A percentile compares a stretch with the other conserved stretches of the same genome.
Evolutionary conservation across 2,113 vertebrate species (phyloP).

Genomic region (Dascyllus trimaculatus): DNA sequence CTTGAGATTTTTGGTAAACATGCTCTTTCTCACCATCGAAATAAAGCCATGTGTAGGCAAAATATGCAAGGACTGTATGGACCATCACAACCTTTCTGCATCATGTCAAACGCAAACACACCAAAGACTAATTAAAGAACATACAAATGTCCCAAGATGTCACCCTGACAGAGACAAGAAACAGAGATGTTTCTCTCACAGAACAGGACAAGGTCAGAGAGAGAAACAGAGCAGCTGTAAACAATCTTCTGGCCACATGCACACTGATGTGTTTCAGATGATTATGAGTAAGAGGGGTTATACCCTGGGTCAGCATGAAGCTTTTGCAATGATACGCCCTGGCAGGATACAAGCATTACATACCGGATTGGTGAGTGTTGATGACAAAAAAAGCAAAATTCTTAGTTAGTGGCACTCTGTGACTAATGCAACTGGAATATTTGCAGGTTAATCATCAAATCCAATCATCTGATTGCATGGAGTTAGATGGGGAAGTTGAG

Average conservation of each 20-base stretch:
- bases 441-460: too few species aligned
- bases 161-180: constrained; percentile 40
- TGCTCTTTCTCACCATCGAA: constrained; percentile 18
- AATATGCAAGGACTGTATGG: constrained; percentile 20
- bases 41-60: constrained; percentile 46
- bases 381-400: too few species aligned
- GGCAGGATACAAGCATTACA: constrained; percentile 3
- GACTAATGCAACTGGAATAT: too few species aligned
- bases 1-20: constrained; percentile 26
- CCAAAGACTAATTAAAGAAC: not conserved
- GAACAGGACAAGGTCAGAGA: constrained; percentile 49
- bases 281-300: constrained; percentile 44
- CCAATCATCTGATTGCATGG: not conserved
- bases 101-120: constrained; percentile 36
- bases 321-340: constrained; percentile 29
- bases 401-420: too few species aligned
- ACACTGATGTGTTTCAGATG: constrained; percentile 53
- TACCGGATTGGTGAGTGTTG: not conserved
- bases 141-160: constrained; percentile 33
- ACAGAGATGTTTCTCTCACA: constrained; percentile 33
- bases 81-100: constrained; percentile 19
- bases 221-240: constrained; percentile 62
- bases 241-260: constrained; percentile 51
- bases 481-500: too few species aligned
- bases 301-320: constrained; percentile 7